These are phyloP conservation scores for Scarus forsteni DNA, from an alignment of 2,797 vertebrate species.

Conservation along the genomic window DNA sequence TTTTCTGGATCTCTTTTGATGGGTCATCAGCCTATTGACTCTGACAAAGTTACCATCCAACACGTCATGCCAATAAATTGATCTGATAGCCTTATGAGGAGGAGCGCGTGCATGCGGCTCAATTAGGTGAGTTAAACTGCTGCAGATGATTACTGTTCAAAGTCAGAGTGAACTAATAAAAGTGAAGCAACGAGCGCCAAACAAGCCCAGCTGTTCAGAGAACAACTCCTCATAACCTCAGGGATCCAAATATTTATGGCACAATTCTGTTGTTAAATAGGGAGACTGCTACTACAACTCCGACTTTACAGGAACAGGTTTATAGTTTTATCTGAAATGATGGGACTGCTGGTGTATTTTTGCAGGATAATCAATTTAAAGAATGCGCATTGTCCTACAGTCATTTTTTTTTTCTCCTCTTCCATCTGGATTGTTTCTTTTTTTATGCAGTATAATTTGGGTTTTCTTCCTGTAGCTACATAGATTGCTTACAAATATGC, in stretches of 20 bases:
- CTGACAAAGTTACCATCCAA: conserved; percentile 17
- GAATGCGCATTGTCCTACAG: not conserved
- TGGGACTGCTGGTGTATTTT: conserved; percentile 1
- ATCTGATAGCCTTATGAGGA: conserved; percentile 48
- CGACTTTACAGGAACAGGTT: conserved; percentile 31
- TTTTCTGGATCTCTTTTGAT: no score
- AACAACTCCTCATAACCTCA: conserved; percentile 37
- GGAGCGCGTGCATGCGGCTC: conserved; percentile 36
- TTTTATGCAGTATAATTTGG: no score
- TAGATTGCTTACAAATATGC: no score
- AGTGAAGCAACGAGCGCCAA: conserved; percentile 48
- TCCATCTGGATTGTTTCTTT: not conserved
- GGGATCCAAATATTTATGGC: conserved; percentile 54
- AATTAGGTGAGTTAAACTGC: conserved; percentile 63
- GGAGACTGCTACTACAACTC: conserved; percentile 55
- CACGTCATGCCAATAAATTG: conserved; percentile 50
- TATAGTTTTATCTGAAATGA: not conserved
- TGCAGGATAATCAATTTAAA: not conserved
- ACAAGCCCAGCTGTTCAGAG: conserved; percentile 60
- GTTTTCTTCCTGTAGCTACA: no score
- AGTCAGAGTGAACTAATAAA: conserved; percentile 69
- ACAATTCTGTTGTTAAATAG: conserved; percentile 53
- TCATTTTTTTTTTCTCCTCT: no score
- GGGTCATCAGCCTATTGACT: not conserved
- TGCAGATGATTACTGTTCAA: conserved; percentile 76